A percentile compares a stretch with the other conserved stretches of the same genome.
These are phyloP conservation scores for Hoplias malabaricus DNA, from an alignment of 2,113 vertebrate species.

Conservation along the genomic window DNA sequence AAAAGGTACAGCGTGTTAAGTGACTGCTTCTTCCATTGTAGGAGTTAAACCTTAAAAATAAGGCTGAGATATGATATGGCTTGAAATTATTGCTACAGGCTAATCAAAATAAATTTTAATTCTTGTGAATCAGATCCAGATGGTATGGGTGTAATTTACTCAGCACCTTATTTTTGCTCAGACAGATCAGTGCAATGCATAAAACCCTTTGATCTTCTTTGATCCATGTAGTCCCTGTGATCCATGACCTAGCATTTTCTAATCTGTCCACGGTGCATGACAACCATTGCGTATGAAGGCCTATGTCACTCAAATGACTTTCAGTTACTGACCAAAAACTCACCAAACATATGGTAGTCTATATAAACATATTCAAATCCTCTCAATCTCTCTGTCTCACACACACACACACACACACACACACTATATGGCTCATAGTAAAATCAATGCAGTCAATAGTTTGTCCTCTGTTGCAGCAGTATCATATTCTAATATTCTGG, in stretches of 20 bases:
- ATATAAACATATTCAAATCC: background rate
- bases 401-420: background rate
- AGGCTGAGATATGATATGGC: background rate
- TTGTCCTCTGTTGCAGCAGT: too few relatives aligned
- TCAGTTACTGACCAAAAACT: background rate
- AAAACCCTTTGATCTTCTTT: constrained; percentile 51
- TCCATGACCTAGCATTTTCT: constrained; percentile 34
- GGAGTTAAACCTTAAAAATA: too few relatives aligned
- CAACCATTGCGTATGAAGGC: constrained; percentile 4
- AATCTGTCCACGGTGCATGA: constrained; percentile 4
- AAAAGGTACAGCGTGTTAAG: too few relatives aligned
- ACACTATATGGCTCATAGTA: too few relatives aligned
- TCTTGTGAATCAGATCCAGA: constrained; percentile 55
- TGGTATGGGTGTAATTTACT: constrained; percentile 50
- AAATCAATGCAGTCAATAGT: too few relatives aligned
- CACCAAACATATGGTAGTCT: background rate
- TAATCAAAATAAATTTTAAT: constrained; percentile 31
- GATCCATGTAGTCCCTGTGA: constrained; percentile 34
- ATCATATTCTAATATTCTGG: too few relatives aligned
- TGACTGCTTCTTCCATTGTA: background rate
- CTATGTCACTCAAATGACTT: background rate
- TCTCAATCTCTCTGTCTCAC: background rate
- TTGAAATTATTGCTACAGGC: background rate
- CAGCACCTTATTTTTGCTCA: constrained; percentile 36
- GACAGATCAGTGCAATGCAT: constrained; percentile 48